Evolutionary conservation across 2,888 invertebrate species (phyloP).

Genomic region (Ferdinandea cuprea): DNA sequence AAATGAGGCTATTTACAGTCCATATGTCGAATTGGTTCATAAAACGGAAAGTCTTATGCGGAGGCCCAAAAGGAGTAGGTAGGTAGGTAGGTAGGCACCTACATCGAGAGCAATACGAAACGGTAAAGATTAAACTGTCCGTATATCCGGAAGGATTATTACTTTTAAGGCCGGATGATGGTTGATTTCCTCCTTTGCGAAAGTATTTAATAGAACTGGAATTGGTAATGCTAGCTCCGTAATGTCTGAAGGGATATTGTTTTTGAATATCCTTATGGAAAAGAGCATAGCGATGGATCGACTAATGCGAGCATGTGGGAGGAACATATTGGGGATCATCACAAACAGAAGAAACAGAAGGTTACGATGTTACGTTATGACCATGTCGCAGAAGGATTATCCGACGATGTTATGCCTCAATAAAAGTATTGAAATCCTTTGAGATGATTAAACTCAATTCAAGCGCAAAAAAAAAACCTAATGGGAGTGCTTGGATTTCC

Average conservation of each 20-base stretch:
- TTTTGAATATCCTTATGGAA: constrained; percentile 15
- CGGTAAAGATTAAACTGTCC: constrained; percentile 54
- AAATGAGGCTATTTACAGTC: constrained; percentile 73
- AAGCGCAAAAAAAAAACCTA: no score
- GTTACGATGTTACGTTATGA: no score
- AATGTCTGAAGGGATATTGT: background rate
- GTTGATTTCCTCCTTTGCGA: constrained; percentile 10
- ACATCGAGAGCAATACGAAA: constrained; percentile 36
- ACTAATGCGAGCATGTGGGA: no score
- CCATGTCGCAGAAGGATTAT: no score
- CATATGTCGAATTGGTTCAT: constrained; percentile 69
- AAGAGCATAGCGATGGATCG: no score
- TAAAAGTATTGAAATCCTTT: no score
- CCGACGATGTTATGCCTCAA: no score
- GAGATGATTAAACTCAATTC: no score
- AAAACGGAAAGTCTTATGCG: constrained; percentile 30
- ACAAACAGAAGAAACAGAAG: no score
- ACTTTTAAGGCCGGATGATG: constrained; percentile 43
- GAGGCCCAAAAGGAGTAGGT: background rate
- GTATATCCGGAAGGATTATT: constrained; percentile 53
- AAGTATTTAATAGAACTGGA: constrained; percentile 8
- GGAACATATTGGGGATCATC: no score
- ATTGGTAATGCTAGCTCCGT: background rate
- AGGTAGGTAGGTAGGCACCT: no score
- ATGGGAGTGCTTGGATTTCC: no score